Base-by-base conservation (phyloP, 2,113 vertebrate species). In the Semicossyphus pulcher region DNA sequence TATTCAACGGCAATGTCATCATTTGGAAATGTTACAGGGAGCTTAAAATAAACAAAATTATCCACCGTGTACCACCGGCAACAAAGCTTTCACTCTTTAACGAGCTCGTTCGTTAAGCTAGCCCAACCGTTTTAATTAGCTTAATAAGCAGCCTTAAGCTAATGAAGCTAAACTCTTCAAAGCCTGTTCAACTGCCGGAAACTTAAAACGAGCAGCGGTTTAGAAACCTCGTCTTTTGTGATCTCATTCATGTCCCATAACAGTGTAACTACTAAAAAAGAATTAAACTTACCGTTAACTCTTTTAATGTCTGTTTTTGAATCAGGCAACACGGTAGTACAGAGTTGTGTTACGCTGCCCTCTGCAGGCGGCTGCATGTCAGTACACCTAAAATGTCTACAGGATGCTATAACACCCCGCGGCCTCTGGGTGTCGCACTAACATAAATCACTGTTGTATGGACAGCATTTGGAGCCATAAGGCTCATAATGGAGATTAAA, bases 111-210 rank as follows among this genome's bases (percentile, higher is more conserved):
- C 52, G 23, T 62, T 75, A 29, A 63, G 45, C 42, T 49, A 41
- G 14, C 21, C 64, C 39, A 65, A 72, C 16, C 3, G 45, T 39
- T 28, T 15, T 62, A 77, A 76, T n/a, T 70, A 47, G 41, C 20
- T 54, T 49, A 69, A 79, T 76, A 61, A 78, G 71, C 61, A 62
- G 29, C 67, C 39, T 18, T 53, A 28, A 26, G 41, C 12, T 57
- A 34, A 72, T 15, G 47, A 8, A 44, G 16, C 7, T 54, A 37
- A 61, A 23, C 41, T 7, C 21, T 18, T 62, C 59, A 52, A 32
- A 70, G 14, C 25, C 26, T 6, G 9, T 32, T 37, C 25, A 47
- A 42, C 26, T 42, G 42, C 21, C 8, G 12, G 15, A 9, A 3
- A 11, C 10, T 15, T 11, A n/a, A 66, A 45, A 29, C 23, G 0